These are phyloP conservation scores for Nemoura dubitans DNA, from an alignment of 2,888 invertebrate species.

Conservation along the genomic window DNA sequence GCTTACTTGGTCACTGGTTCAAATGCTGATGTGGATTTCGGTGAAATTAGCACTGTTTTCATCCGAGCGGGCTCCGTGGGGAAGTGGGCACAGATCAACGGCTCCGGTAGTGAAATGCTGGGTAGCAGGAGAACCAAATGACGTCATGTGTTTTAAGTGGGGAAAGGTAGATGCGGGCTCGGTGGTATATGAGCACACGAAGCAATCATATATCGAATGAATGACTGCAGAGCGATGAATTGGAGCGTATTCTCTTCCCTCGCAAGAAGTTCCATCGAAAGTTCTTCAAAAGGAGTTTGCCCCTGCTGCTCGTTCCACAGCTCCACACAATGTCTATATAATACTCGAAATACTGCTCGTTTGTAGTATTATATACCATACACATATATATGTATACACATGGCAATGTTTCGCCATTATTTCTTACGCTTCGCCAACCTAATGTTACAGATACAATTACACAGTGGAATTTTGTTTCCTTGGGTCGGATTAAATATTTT, in stretches of 20 bases:
- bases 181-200: not conserved
- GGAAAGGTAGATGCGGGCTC: not conserved
- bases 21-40: not conserved
- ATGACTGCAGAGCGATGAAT: not conserved
- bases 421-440: not conserved
- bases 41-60: not conserved
- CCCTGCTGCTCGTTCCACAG: not conserved
- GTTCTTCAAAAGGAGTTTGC: not conserved
- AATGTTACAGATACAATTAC: not conserved
- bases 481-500: not conserved
- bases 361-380: not conserved
- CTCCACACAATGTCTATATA: not conserved
- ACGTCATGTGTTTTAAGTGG: not conserved
- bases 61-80: not conserved
- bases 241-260: not conserved
- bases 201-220: slow-evolving; percentile 1
- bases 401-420: not conserved
- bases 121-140: not conserved
- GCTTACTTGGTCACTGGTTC: too few species aligned
- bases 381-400: not conserved
- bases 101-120: not conserved
- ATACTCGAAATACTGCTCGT: not conserved
- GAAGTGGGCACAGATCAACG: not conserved
- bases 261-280: not conserved
- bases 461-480: not conserved